Percentiles rank a stretch among this genome's conserved stretches.
Evolutionary conservation across 2,888 invertebrate genomes (phyloP).

Genomic region (Spodoptera exigua): DNA sequence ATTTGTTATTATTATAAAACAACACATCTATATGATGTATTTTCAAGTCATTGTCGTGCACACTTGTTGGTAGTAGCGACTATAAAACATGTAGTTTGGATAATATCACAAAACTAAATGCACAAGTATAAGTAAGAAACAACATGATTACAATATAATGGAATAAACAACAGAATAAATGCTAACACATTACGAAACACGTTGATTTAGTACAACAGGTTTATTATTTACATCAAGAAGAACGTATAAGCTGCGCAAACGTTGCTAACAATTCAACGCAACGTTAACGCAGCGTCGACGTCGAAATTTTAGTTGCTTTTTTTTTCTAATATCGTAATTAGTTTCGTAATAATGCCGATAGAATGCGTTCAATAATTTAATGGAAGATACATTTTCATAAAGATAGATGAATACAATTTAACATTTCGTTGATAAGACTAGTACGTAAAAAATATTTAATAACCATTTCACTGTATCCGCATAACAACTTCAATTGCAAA

Average conservation of each 20-base stretch:
- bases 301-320: too few relatives aligned
- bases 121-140: slow-evolving; percentile 57
- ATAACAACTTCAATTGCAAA: neutral
- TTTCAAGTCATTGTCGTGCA: slow-evolving; percentile 85
- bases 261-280: too few relatives aligned
- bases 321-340: neutral
- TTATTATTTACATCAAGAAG: too few relatives aligned
- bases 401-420: slow-evolving; percentile 39
- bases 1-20: slow-evolving; percentile 87
- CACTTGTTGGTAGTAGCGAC: slow-evolving; percentile 51
- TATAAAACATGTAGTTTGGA: slow-evolving; percentile 55
- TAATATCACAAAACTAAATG: slow-evolving; percentile 75
- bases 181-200: slow-evolving; percentile 14
- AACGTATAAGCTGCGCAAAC: too few relatives aligned
- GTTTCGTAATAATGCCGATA: slow-evolving; percentile 32
- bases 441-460: slow-evolving; percentile 42
- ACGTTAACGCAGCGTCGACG: too few relatives aligned
- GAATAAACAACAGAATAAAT: slow-evolving; percentile 56
- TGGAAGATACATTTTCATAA: slow-evolving; percentile 44
- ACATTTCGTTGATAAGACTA: slow-evolving; percentile 59
- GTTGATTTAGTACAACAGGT: neutral
- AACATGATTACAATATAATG: slow-evolving; percentile 54
- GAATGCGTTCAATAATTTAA: slow-evolving; percentile 33
- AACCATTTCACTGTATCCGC: slow-evolving; percentile 12
- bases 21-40: slow-evolving; percentile 86